These are phyloP conservation scores for Cosmorhoe ocellata DNA, from an alignment of 2,888 invertebrate species.

Conservation along the genomic window DNA sequence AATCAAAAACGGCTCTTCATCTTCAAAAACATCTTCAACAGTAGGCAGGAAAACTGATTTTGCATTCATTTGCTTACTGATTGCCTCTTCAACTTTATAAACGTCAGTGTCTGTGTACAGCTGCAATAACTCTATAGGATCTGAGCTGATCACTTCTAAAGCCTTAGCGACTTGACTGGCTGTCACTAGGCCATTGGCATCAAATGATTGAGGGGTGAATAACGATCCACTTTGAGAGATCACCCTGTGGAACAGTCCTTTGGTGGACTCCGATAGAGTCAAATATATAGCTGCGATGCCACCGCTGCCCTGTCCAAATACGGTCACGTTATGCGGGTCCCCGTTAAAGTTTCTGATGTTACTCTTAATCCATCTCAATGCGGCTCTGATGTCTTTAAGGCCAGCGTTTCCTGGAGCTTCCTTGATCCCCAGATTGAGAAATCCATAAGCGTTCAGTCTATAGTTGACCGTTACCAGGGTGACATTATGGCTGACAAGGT, in stretches of 20 bases:
- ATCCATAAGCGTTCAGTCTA: constrained; percentile 73
- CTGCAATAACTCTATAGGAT: constrained; percentile 55
- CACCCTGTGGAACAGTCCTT: constrained; percentile 66
- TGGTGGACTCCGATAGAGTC: constrained; percentile 64
- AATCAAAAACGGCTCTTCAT: constrained; percentile 66
- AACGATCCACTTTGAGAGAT: constrained; percentile 70
- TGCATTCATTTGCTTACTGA: constrained; percentile 69
- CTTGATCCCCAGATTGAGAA: constrained; percentile 63
- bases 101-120: constrained; percentile 58
- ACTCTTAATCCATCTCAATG: constrained; percentile 68
- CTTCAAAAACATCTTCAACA: constrained; percentile 58
- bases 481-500: constrained; percentile 65
- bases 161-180: constrained; percentile 69
- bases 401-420: constrained; percentile 78
- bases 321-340: constrained; percentile 69
- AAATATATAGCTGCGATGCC: constrained; percentile 68
- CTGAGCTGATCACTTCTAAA: constrained; percentile 54
- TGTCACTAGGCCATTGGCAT: constrained; percentile 54
- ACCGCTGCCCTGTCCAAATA: constrained; percentile 74
- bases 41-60: constrained; percentile 70
- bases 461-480: constrained; percentile 78
- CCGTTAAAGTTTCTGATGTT: constrained; percentile 69
- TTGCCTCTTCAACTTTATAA: constrained; percentile 62
- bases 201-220: constrained; percentile 66
- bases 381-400: constrained; percentile 71